Base-by-base conservation (phyloP, 2,797 vertebrate genomes). In the Sebastes vulpes region DNA sequence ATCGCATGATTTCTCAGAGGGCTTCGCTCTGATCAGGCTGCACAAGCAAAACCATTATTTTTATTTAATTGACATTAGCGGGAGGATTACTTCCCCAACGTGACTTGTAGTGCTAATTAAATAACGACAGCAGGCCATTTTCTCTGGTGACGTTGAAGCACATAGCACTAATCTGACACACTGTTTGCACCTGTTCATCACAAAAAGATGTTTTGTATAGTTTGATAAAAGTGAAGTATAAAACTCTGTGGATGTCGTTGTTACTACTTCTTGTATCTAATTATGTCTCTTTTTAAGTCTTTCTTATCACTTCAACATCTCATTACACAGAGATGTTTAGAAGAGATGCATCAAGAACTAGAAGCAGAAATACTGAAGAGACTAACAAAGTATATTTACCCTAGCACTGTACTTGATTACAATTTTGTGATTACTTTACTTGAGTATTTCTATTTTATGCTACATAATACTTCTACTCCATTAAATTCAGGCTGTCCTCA, bases 71-170 rank as follows among this genome's bases (percentile, higher is more conserved):
- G 66, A 77, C 57, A 65, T 26, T 5, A 56, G 32, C 9, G 5
- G 26, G 38, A 65, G 31, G 56, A 59, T 72, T 72, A 35, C 8
- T 46, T 58, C 18, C 20, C 20, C 32, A 38, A 9, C 14, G n/a
- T 38, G 21, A 70, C 54, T 54, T 23, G 8, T 11, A 3, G 4
- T 31, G 67, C 60, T 79, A n/a, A 81, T 84, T 69, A 42, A 65
- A 71, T 61, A 56, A 59, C 1, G 23, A 60, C 59, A 63, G 54
- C 3, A 3, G 21, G 32, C 35, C 1, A 6, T 70, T 66, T 76
- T 14, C 29, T 61, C 54, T 46, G 35, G 5, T 10, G n/a, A 23
- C 0, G 9, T 21, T 18, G 64, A 46, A 18, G 6, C 38, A 16
- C 14, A 42, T 42, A 42, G 14, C 38, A 42, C 38, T 42, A n/a